Evolutionary conservation across 1,140 invertebrate species (phyloP).

Genomic region (Elymnias hypermnestra): DNA sequence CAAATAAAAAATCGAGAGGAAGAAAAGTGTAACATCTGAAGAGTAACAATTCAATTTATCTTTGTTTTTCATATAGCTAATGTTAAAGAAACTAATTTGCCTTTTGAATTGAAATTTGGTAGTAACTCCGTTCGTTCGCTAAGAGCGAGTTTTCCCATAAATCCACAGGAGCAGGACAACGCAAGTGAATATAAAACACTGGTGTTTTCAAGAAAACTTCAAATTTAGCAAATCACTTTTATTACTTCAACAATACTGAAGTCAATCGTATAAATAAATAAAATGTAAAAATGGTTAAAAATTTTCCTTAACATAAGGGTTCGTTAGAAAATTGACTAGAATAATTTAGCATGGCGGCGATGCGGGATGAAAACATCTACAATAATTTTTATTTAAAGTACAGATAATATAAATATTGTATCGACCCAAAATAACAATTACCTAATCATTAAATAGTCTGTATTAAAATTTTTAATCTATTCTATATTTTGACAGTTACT

Average conservation of each 20-base stretch:
- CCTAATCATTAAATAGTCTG: conserved; percentile 2
- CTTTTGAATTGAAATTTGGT: too few relatives aligned
- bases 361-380: neutral
- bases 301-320: conserved; percentile 42
- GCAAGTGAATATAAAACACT: too few relatives aligned
- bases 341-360: conserved; percentile 11
- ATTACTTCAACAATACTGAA: conserved; percentile 55
- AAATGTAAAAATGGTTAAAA: conserved; percentile 34
- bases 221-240: conserved; percentile 42
- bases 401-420: neutral
- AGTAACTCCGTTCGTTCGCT: too few relatives aligned
- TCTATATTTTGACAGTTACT: too few relatives aligned
- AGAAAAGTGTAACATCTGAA: too few relatives aligned
- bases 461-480: too few relatives aligned
- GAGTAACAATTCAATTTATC: too few relatives aligned
- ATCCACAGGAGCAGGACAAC: too few relatives aligned
- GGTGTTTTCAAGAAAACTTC: conserved; percentile 22
- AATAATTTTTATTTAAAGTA: neutral
- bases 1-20: too few relatives aligned
- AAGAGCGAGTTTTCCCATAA: too few relatives aligned
- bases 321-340: conserved; percentile 33
- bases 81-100: too few relatives aligned
- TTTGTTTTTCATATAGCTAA: too few relatives aligned
- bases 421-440: neutral
- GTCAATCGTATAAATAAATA: conserved; percentile 52